These are phyloP conservation scores for Gobio gobio DNA, from an alignment of 2,113 vertebrate species.

Conservation along the genomic window DNA sequence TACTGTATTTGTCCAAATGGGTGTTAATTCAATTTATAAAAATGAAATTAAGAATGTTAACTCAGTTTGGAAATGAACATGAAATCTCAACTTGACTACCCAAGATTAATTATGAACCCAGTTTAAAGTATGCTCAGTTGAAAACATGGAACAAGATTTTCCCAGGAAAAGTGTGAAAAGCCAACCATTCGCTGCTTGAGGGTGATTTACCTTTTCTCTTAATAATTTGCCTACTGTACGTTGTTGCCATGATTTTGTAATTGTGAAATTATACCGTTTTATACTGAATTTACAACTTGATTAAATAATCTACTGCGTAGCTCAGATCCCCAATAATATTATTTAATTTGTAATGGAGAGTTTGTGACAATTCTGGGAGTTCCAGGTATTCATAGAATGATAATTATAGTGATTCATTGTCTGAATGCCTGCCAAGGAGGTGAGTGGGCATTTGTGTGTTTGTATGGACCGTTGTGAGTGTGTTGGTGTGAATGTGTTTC, in stretches of 20 bases:
- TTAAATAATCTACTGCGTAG: not conserved
- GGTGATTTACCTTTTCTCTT: not conserved
- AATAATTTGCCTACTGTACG: not conserved
- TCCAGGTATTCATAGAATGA: conserved; percentile 30
- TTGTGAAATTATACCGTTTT: not conserved
- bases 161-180: not conserved
- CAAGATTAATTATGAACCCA: not conserved
- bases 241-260: not conserved
- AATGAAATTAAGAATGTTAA: not conserved
- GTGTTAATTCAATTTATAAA: not conserved
- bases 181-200: not conserved
- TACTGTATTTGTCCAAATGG: not conserved
- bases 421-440: conserved; percentile 43
- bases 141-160: not conserved
- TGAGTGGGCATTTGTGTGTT: conserved; percentile 46
- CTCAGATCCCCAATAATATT: not conserved
- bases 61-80: not conserved
- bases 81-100: not conserved
- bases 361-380: conserved; percentile 33
- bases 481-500: conserved; percentile 43
- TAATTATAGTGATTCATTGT: conserved; percentile 38
- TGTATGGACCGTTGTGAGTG: conserved; percentile 43
- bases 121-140: not conserved
- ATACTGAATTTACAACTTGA: not conserved
- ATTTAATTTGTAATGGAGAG: conserved; percentile 15